Evolutionary conservation across 53 echinoderm and acorn worm species (phyloP), one percentile per base, ranked within the genome.

Genomic region (Paracentrotus lividus): DNA sequence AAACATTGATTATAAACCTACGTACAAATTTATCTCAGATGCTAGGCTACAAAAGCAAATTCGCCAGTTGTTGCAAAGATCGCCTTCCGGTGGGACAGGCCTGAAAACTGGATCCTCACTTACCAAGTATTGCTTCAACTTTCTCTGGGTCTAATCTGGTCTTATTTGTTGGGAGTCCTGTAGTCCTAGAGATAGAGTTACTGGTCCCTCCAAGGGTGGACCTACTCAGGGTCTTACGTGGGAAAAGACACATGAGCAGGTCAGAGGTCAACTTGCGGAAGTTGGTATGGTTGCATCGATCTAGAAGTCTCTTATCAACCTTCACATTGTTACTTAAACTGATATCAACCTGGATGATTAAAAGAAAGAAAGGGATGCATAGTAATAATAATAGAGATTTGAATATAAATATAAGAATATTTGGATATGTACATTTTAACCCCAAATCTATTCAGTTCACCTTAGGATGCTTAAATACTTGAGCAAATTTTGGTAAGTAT

Each of bases 191-290:
- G 92, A 92, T 92, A 42, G 78, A 23, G 58, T 92, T 57, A 57
- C 81, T 77, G 47, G 72, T 90, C 56, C 92, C 92, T 5, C 77
- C 92, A 32, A 92, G 92, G 9, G 92, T 92, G 36, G 92, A 92
- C 36, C 81, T 49, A 77, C 92, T 92, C 8, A 92, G 60, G 51
- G 42, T 16, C 81, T 92, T 92, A 8, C 92, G 81, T 7, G 92
- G 81, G 92, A 92, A 92, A 2, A 92, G 92, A 92, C 92, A 92
- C 92, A 92, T 92, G 42, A 92, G 59, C 42, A 92, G 92, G 92
- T 92, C 92, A 78, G 92, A 92, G 92, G 92, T 92, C 92, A 92
- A 27, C 78, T 92, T 92, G 59, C 92, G 92, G 92, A 92, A 92
- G 92, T 92, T 92, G 24, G 92, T 92, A 55, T 92, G 92, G 81